Conservation (phyloP, 2,797 vertebrate species). For the Chelidonichthys spinosus region DNA sequence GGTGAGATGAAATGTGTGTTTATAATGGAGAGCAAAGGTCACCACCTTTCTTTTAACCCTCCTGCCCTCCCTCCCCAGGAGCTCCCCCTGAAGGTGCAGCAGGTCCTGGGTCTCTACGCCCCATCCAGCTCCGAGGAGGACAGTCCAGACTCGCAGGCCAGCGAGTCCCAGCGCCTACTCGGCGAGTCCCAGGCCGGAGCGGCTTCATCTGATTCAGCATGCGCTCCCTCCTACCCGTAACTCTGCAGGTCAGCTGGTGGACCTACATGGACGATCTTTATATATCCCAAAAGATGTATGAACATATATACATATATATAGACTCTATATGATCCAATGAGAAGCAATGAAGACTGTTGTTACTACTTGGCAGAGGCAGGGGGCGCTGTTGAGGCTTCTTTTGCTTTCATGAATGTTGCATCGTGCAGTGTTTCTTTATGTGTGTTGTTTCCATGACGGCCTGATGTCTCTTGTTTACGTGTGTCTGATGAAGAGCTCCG, state of each 20-base stretch:
- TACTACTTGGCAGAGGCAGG: constrained; percentile 32
- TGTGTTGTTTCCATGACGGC: neutral
- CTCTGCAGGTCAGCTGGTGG: constrained; percentile 1
- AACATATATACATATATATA: neutral
- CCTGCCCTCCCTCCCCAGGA: constrained; percentile 78
- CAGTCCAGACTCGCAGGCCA: constrained; percentile 72
- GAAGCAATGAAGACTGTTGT: constrained; percentile 29
- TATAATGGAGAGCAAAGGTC: neutral
- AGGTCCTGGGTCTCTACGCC: constrained; percentile 85
- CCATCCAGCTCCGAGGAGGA: constrained; percentile 68
- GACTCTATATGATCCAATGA: constrained; percentile 1
- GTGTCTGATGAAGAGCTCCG: neutral
- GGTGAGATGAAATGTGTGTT: constrained; percentile 53
- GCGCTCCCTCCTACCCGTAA: constrained; percentile 72
- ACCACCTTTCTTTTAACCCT: neutral
- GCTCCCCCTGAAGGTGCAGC: constrained; percentile 88
- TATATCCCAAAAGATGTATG: neutral
- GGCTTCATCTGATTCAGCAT: constrained; percentile 66
- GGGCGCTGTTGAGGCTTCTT: constrained; percentile 40
- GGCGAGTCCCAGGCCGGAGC: constrained; percentile 68
- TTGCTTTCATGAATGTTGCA: constrained; percentile 36
- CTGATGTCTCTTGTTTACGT: constrained; percentile 25
- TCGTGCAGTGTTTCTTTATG: constrained; percentile 19
- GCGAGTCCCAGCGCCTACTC: constrained; percentile 66
- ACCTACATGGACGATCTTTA: constrained; percentile 28